These are phyloP conservation scores for Grantiella picta DNA, from an alignment of 2,113 vertebrate genomes.

Conservation along the genomic window DNA sequence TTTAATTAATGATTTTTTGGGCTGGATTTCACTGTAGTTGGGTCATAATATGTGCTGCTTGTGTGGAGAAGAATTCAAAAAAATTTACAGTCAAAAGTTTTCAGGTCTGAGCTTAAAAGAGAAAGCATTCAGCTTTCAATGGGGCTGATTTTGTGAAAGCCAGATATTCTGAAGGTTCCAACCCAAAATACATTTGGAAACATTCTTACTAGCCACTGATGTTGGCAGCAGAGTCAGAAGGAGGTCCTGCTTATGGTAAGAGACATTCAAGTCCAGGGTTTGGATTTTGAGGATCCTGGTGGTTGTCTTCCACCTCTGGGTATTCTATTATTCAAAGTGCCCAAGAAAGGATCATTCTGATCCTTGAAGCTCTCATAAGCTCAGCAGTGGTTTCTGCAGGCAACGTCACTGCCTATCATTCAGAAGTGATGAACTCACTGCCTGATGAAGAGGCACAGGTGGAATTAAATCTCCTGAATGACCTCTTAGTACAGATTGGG, in stretches of 20 bases:
- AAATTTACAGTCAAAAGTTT: neutral
- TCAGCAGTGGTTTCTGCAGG: neutral
- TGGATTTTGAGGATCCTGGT: neutral
- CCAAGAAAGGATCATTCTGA: neutral
- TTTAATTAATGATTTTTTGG: neutral
- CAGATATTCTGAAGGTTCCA: neutral
- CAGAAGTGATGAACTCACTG: neutral
- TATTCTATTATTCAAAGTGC: neutral
- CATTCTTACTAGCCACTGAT: neutral
- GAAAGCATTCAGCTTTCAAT: neutral
- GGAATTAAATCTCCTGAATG: neutral
- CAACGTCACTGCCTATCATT: neutral
- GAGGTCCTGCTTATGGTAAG: neutral
- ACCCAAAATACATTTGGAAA: neutral
- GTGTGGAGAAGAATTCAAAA: neutral
- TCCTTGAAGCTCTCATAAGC: neutral
- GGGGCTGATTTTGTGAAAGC: neutral
- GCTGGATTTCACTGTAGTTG: neutral
- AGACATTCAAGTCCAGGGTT: neutral
- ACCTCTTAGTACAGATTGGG: fast-evolving
- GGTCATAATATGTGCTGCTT: neutral
- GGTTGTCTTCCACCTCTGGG: fast-evolving
- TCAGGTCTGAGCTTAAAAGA: neutral
- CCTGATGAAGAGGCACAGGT: neutral
- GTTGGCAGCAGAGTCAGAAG: neutral